Evolutionary conservation across 2,113 vertebrate species (phyloP), one percentile per base, ranked within the genome.

Genomic region (Prunella fulvescens): DNA sequence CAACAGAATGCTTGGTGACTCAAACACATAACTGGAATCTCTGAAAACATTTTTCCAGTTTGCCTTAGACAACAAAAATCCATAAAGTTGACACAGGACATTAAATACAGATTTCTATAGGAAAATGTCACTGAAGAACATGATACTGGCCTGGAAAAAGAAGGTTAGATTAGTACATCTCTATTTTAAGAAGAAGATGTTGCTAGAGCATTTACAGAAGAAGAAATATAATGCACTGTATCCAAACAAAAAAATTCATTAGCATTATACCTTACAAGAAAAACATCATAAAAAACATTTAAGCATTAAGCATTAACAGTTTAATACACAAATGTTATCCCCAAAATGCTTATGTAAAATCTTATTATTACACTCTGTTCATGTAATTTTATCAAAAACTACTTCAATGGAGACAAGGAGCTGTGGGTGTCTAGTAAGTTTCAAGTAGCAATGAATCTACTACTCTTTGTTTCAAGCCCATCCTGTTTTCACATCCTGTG

Each of bases 151-250:
- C 90, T 94, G 64, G 78, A 72, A 86, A 94, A 93, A 92, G 48
- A 93, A 94, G 37, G 48, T 92, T 90, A 95, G 31, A 90, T 94
- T 92, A 96, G 69, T 28, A 74, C 12, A 81, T 14, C 28, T 79
- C 40, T 33, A 29, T 66, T 91, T 90, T 60, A 81, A 51, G 84
- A 58, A 54, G 51, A 69, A 78, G 56, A 81, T 0, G 0, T 14
- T 89, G 48, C 86, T 76, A 76, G 33, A 91, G 9, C 12, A 72
- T 85, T 95, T 86, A 80, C 35, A 81, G 42, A 91, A 28, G 53
- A 83, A 86, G 51, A 94, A 90, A 88, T 51, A 81, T 0, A 90
- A 83, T 5, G 12, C 56, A 73, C 15, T 64, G 11, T 37, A 76
- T 40, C 28, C n/a, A 81, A 92, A 45, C 39, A 57, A 65, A 81